These are phyloP conservation scores for Pseudotriccus pelzelni DNA, from an alignment of 2,797 vertebrate genomes.

Conservation along the genomic window DNA sequence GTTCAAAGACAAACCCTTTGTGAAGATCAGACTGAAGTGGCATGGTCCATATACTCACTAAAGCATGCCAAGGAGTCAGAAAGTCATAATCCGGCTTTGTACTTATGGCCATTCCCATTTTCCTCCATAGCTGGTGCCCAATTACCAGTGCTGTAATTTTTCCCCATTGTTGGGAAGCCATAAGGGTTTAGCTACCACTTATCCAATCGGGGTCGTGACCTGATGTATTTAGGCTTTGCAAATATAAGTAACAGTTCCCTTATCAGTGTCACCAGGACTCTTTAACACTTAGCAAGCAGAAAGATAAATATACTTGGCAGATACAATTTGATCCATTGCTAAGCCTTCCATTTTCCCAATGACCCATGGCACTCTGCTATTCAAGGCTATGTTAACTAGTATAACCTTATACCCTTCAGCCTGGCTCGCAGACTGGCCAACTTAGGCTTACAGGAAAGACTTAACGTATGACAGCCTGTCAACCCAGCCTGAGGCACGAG, in stretches of 20 bases:
- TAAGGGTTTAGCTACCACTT: conserved; percentile 61
- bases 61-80: conserved; percentile 76
- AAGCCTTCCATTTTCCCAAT: conserved; percentile 76
- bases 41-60: conserved; percentile 79
- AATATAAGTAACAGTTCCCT: conserved; percentile 78
- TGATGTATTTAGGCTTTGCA: conserved; percentile 76
- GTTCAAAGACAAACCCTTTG: conserved; percentile 80
- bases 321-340: conserved; percentile 79
- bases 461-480: neutral
- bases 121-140: conserved; percentile 53
- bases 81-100: conserved; percentile 75
- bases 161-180: conserved; percentile 69
- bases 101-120: conserved; percentile 75
- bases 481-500: neutral
- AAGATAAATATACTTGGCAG: conserved; percentile 83
- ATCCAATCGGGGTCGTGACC: conserved; percentile 82
- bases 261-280: conserved; percentile 79
- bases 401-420: conserved; percentile 21
- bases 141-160: conserved; percentile 66
- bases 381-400: conserved; percentile 28
- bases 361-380: conserved; percentile 52
- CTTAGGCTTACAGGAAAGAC: neutral
- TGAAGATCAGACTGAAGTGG: conserved; percentile 78
- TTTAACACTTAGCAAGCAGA: conserved; percentile 80
- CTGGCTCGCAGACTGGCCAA: neutral